Percentiles rank a stretch among this genome's conserved stretches.
phyloP scores from a whole-genome alignment of 1,140 invertebrate genomes.

The Scaptomyza graminum region DNA sequence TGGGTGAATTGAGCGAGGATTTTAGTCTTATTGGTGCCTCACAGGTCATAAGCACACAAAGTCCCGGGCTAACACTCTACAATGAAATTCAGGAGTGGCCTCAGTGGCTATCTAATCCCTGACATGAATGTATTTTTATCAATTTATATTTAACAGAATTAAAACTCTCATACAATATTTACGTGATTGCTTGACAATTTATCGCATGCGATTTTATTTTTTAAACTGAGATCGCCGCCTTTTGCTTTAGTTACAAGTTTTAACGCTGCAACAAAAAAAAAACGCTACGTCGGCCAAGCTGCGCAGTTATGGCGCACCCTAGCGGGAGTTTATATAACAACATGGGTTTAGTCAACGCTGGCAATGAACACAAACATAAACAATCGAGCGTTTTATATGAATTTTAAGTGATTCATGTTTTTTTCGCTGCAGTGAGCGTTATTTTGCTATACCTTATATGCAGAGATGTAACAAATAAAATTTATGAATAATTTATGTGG shows the following conservation, averaged over 20 bases:
- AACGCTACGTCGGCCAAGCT: background rate
- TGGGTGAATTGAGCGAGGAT: conserved; percentile 85
- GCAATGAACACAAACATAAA: background rate
- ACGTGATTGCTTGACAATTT: background rate
- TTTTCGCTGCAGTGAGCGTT: background rate
- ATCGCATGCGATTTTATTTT: background rate
- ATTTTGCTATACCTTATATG: background rate
- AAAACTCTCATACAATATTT: background rate
- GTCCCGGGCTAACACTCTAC: conserved; percentile 88
- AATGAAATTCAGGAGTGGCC: conserved; percentile 84
- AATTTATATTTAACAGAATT: no score
- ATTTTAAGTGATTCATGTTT: background rate
- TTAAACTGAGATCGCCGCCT: background rate
- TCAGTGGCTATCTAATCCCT: conserved; percentile 72
- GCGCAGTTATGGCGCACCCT: background rate
- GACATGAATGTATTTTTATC: background rate
- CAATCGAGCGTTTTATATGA: background rate
- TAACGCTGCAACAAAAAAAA: background rate
- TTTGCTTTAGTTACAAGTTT: background rate
- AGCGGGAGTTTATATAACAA: background rate
- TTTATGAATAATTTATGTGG: background rate
- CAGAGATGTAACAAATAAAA: no score
- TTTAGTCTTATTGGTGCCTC: conserved; percentile 87
- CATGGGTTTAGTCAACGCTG: background rate
- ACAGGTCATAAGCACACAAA: conserved; percentile 86